Evolutionary conservation across 1,140 invertebrate genomes (phyloP), one percentile per base, ranked within the genome.

Genomic region (Drosophila trapezifrons): DNA sequence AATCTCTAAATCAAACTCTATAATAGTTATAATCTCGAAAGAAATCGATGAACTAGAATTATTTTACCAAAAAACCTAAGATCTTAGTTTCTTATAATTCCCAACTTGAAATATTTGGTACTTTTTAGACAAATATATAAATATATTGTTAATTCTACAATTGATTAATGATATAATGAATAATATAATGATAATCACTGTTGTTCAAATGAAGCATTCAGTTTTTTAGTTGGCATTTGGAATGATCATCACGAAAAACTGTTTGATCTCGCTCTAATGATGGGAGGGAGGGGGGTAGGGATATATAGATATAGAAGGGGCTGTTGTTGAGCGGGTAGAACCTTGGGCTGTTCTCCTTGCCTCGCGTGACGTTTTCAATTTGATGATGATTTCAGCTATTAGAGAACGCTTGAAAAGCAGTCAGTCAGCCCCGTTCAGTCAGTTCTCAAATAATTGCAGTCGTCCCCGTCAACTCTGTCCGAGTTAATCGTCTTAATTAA

Each of bases 401-500:
- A 66, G 45, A 62, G 45, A 75, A 29, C 65, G n/a, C 56, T 57
- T 56, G 22, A 12, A 12, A 13, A 38, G 37, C 29, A n/a, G 47
- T 32, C 47, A 35, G 25, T 18, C 47, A 32, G 22, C 29, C 10
- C 29, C n/a, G 27, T 29, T 47, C 46, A 27, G 3, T 42, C 25
- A 58, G 37, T 66, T 56, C 56, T 51, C 51, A 27, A 67, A 69
- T 67, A 66, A 75, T 56, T 55, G 70, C 72, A 74, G 9, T 27
- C 9, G 35, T 43, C 52, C 25, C 35, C n/a, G n/a, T 47, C 43
- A 49, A 32, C 29, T 71, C 60, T 12, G 37, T 22, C 46, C 67
- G 62, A 57, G 40, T 69, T 76, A 77, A 77, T 70, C 56, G 64
- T 58, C 63, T 77, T 77, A 77, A 77, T 77, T 77, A 62, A 60